phyloP scores from a whole-genome alignment of 2,797 vertebrate genomes.

The Nyctalus aviator region DNA sequence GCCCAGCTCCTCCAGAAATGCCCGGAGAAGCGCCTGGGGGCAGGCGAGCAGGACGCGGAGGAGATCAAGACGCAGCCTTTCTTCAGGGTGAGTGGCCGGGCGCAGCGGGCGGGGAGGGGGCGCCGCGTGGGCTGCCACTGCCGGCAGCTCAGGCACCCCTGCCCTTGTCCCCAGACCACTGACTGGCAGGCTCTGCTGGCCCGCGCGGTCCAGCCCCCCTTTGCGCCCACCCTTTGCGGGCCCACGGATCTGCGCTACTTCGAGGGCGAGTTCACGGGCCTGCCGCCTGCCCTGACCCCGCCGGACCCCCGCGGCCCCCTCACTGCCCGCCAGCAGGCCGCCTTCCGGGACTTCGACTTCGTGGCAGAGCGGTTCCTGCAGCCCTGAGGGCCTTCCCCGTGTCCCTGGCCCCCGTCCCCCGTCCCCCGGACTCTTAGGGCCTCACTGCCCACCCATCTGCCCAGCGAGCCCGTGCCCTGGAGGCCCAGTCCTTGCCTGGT shows the following conservation, averaged over 20 bases:
- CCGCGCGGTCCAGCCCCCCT: slow-evolving; percentile 92
- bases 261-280: slow-evolving; percentile 94
- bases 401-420: neutral
- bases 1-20: slow-evolving; percentile 94
- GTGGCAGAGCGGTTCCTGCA: slow-evolving; percentile 86
- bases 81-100: slow-evolving; percentile 90
- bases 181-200: slow-evolving; percentile 93
- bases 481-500: neutral
- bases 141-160: neutral
- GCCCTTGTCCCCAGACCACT: slow-evolving; percentile 86
- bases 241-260: slow-evolving; percentile 94
- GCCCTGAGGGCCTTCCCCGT: slow-evolving; percentile 63
- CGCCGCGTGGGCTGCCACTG: accelerated
- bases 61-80: slow-evolving; percentile 95
- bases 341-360: slow-evolving; percentile 96
- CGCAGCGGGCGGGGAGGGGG: neutral
- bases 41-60: slow-evolving; percentile 91
- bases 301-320: slow-evolving; percentile 88
- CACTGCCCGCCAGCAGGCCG: slow-evolving; percentile 89
- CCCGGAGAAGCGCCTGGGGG: slow-evolving; percentile 93
- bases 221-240: slow-evolving; percentile 90
- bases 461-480: neutral
- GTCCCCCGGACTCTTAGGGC: neutral
- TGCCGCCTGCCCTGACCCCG: slow-evolving; percentile 93
- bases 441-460: neutral